A percentile compares a stretch with the other conserved stretches of the same genome.
Evolutionary conservation across 2,113 vertebrate species (phyloP).

Genomic region (Xiphophorus maculatus): DNA sequence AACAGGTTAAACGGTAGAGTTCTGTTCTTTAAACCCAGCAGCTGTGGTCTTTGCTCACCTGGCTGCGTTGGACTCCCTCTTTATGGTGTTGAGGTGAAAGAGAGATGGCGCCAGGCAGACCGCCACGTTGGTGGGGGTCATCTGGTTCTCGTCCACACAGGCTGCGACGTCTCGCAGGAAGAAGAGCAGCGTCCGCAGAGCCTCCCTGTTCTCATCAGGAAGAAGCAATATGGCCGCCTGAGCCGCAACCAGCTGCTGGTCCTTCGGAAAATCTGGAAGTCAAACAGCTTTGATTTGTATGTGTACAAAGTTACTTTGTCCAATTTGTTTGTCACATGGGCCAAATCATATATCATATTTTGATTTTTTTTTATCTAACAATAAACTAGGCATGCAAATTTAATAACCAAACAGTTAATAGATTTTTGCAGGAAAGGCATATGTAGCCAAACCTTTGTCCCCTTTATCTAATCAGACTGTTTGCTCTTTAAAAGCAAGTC

Average conservation of each 20-base stretch:
- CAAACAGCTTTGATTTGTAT: background rate
- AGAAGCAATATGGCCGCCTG: slow-evolving; percentile 88
- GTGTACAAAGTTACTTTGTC: background rate
- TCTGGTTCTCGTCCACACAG: slow-evolving; percentile 87
- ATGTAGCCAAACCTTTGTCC: no score
- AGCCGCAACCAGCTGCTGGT: slow-evolving; percentile 83
- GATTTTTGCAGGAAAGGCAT: no score
- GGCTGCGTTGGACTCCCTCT: slow-evolving; percentile 75
- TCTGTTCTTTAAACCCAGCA: background rate
- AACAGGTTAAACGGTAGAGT: background rate
- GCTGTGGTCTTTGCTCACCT: slow-evolving; percentile 68
- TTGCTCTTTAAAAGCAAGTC: no score
- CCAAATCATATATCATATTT: no score
- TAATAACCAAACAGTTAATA: no score
- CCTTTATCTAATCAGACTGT: no score
- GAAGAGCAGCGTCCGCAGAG: slow-evolving; percentile 84
- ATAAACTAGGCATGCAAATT: no score
- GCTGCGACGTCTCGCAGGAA: slow-evolving; percentile 87
- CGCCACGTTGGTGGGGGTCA: slow-evolving; percentile 90
- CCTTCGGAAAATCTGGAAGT: slow-evolving; percentile 84
- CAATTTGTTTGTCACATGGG: no score
- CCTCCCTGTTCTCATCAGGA: slow-evolving; percentile 87
- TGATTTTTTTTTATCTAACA: no score
- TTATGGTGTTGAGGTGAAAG: slow-evolving; percentile 87
- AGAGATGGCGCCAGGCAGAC: slow-evolving; percentile 89